Conservation (phyloP, 1,140 invertebrate species). For the Drosophila guanche region DNA sequence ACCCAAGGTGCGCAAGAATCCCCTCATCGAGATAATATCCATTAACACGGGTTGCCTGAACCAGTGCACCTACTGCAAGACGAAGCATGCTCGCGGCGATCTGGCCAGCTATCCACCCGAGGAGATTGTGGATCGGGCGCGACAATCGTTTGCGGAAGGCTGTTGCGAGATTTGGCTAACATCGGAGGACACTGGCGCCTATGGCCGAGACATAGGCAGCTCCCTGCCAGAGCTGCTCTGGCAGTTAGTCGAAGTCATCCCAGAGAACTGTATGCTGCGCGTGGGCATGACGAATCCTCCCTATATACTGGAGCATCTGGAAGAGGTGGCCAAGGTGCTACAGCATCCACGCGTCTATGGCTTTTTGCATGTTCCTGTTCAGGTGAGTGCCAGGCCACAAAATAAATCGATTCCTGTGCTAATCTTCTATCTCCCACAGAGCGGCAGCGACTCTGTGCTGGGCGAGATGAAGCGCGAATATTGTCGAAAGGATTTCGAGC, state of each 20-base stretch:
- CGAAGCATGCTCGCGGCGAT: conserved; percentile 98
- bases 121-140: conserved; percentile 91
- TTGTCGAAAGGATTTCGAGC: conserved; percentile 92
- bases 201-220: conserved; percentile 96
- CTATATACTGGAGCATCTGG: conserved; percentile 97
- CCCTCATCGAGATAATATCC: conserved; percentile 98
- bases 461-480: conserved; percentile 99
- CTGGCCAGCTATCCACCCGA: conserved; percentile 96
- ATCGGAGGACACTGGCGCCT: conserved; percentile 98
- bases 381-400: conserved; percentile 81
- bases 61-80: conserved; percentile 99
- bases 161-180: conserved; percentile 99
- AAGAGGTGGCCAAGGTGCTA: conserved; percentile 95
- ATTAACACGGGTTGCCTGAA: conserved; percentile 99
- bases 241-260: conserved; percentile 94
- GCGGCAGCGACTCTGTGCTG: conserved; percentile 96
- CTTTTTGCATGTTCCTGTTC: conserved; percentile 98
- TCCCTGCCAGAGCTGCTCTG: conserved; percentile 94
- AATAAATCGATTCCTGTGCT: fast-evolving
- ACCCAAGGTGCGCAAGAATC: conserved; percentile 98
- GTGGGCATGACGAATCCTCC: conserved; percentile 99
- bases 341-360: conserved; percentile 95
- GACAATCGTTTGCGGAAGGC: conserved; percentile 95
- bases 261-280: conserved; percentile 93
- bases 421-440: conserved; percentile 73